Percentiles rank a stretch among this genome's conserved stretches.
These are phyloP conservation scores for Drosophila quinaria DNA, from an alignment of 2,888 invertebrate species.

Conservation along the genomic window DNA sequence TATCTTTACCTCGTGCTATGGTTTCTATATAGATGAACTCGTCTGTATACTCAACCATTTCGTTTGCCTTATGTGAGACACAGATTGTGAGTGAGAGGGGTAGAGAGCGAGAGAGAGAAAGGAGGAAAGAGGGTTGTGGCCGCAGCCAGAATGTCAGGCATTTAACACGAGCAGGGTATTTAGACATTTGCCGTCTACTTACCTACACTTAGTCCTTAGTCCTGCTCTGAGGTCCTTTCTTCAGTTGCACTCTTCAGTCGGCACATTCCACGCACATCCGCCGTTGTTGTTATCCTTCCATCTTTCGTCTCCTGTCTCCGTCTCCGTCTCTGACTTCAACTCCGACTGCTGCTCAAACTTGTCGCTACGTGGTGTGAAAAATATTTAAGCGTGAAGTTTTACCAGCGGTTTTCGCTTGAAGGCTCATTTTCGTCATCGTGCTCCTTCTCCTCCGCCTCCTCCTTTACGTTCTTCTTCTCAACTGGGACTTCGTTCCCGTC, in stretches of 20 bases:
- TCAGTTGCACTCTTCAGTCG: constrained; percentile 29
- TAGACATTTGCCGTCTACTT: constrained; percentile 77
- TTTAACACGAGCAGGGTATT: constrained; percentile 79
- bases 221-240: constrained; percentile 10
- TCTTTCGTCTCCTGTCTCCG: constrained; percentile 13
- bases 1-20: background rate
- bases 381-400: constrained; percentile 81
- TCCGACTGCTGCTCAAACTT: constrained; percentile 67
- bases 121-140: constrained; percentile 42
- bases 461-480: constrained; percentile 7
- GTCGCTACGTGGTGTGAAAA: constrained; percentile 80
- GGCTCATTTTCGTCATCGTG: constrained; percentile 74
- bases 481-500: constrained; percentile 28
- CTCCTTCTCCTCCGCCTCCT: constrained; percentile 3
- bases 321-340: background rate
- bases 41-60: constrained; percentile 2
- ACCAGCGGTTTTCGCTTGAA: constrained; percentile 81
- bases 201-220: constrained; percentile 20
- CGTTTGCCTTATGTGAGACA: background rate
- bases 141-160: constrained; percentile 69
- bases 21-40: background rate
- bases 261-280: constrained; percentile 74
- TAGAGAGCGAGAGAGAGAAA: background rate
- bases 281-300: constrained; percentile 39
- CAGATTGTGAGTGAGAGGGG: background rate